Evolutionary conservation across 2,888 invertebrate species (phyloP).

Genomic region (Campoletis raptor): DNA sequence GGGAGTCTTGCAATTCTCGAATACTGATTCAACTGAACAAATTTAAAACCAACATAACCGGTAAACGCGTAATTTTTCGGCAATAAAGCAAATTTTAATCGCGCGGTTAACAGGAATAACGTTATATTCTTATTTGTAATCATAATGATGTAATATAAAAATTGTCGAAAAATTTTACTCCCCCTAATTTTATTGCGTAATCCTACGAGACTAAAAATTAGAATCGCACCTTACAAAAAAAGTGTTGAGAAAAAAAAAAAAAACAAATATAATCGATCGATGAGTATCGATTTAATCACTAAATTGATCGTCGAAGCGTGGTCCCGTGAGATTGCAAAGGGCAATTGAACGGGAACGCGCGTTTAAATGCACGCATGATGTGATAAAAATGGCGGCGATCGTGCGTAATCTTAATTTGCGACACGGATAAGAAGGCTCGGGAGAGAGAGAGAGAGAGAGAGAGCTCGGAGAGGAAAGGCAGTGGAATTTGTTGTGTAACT

Average conservation of each 20-base stretch:
- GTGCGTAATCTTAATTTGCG: constrained; percentile 42
- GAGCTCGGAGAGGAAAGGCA: background rate
- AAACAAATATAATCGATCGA: constrained; percentile 26
- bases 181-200: constrained; percentile 35
- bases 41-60: constrained; percentile 7
- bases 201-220: constrained; percentile 30
- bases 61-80: background rate
- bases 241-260: constrained; percentile 6
- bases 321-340: constrained; percentile 6
- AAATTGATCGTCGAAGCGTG: constrained; percentile 50
- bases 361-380: constrained; percentile 33
- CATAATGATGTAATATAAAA: constrained; percentile 46
- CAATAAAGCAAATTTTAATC: no score
- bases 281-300: constrained; percentile 43
- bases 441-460: background rate
- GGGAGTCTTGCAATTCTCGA: constrained; percentile 65
- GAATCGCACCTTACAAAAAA: constrained; percentile 1
- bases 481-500: background rate
- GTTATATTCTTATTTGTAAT: constrained; percentile 1
- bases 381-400: constrained; percentile 59
- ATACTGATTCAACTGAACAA: constrained; percentile 64
- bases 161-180: constrained; percentile 41
- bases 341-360: constrained; percentile 11
- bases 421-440: constrained; percentile 21
- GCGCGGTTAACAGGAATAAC: no score